Conservation (phyloP, 2,113 vertebrate genomes). For the Agelaius phoeniceus region DNA sequence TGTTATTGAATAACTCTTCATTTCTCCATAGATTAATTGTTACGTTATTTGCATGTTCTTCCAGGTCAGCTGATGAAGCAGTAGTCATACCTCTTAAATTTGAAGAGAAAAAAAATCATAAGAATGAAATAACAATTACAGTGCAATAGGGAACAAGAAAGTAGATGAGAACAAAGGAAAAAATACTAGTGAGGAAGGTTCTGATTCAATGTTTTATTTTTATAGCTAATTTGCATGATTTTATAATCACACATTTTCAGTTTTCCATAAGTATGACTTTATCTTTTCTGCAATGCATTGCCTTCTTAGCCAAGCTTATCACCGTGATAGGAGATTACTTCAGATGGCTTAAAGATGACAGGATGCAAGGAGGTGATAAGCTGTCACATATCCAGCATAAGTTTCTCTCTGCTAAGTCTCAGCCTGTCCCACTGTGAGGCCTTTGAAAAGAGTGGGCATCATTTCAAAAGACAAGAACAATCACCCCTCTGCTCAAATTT, state of each 20-base stretch:
- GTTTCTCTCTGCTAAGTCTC: background rate
- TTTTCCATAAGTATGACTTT: background rate
- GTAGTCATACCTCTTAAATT: background rate
- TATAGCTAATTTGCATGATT: background rate
- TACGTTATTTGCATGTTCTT: background rate
- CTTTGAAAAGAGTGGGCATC: background rate
- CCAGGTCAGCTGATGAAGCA: background rate
- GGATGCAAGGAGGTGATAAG: background rate
- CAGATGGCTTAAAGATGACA: background rate
- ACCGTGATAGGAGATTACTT: background rate
- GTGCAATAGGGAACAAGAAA: background rate
- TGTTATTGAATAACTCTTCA: background rate
- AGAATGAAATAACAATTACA: background rate
- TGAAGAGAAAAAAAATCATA: background rate
- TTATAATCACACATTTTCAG: background rate
- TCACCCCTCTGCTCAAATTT: background rate
- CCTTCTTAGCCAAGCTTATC: background rate
- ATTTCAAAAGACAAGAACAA: background rate
- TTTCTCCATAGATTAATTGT: background rate
- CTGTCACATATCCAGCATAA: background rate
- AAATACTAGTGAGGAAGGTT: background rate
- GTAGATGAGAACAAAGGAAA: background rate
- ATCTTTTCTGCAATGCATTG: background rate
- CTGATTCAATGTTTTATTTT: background rate
- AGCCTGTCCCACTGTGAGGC: background rate